phyloP scores from a whole-genome alignment of 2,888 invertebrate species.

The Tyria jacobaeae region DNA sequence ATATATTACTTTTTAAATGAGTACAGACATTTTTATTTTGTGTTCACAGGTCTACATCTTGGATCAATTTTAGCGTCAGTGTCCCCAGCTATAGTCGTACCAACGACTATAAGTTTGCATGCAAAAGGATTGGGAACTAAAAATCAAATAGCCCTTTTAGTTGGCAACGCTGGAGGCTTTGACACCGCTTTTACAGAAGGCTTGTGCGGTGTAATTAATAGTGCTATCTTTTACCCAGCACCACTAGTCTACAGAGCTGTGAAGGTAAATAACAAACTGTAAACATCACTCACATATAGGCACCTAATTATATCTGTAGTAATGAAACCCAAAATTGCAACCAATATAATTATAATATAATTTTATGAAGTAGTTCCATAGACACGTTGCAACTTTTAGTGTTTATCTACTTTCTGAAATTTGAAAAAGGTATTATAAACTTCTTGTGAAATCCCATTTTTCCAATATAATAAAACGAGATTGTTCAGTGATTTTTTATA shows the following conservation, averaged over 20 bases:
- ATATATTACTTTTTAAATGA: conserved; percentile 12
- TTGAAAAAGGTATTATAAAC: too few species aligned
- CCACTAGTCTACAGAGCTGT: conserved; percentile 85
- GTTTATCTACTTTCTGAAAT: too few species aligned
- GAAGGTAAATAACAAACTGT: conserved; percentile 64
- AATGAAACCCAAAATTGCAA: conserved; percentile 15
- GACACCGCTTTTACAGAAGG: conserved; percentile 98
- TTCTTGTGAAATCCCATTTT: too few species aligned
- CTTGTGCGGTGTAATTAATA: conserved; percentile 95
- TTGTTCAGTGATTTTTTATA: not conserved
- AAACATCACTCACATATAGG: too few species aligned
- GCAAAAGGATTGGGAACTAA: conserved; percentile 94
- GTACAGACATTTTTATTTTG: not conserved
- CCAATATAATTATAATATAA: not conserved
- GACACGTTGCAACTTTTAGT: not conserved
- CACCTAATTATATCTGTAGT: not conserved
- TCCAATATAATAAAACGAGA: too few species aligned
- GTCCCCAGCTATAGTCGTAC: conserved; percentile 98
- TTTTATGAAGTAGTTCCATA: too few species aligned
- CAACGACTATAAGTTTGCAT: conserved; percentile 92
- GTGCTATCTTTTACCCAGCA: conserved; percentile 93
- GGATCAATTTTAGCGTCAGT: conserved; percentile 96
- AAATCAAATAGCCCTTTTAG: conserved; percentile 96
- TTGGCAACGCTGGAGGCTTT: conserved; percentile 97
- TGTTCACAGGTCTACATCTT: conserved; percentile 88